Conservation (phyloP, 2,797 vertebrate species). For the Bothrops alternatus region DNA sequence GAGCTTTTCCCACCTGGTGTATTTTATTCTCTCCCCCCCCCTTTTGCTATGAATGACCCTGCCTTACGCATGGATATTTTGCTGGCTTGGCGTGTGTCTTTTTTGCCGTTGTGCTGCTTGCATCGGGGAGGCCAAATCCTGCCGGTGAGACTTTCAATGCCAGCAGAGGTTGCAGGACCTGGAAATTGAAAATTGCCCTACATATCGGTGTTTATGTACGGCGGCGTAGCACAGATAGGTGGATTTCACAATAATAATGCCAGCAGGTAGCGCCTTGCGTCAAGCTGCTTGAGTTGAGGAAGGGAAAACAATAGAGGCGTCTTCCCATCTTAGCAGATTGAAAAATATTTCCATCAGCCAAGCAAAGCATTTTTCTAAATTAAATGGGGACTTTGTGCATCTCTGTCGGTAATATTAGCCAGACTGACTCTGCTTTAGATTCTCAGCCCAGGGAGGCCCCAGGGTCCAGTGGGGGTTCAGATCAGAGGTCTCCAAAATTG, state of each 20-base stretch:
- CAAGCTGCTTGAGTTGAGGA: neutral
- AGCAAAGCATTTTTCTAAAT: neutral
- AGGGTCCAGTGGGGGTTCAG: neutral
- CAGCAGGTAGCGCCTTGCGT: neutral
- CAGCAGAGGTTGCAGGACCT: neutral
- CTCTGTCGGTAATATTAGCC: neutral
- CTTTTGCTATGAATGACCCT: neutral
- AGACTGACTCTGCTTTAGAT: neutral
- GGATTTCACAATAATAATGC: neutral
- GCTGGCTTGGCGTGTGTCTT: neutral
- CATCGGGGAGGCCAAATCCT: neutral
- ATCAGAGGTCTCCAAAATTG: neutral
- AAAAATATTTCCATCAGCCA: neutral
- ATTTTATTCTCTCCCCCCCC: accelerated
- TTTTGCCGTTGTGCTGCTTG: neutral
- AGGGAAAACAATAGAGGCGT: neutral
- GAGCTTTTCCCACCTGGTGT: neutral
- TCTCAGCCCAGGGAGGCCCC: neutral
- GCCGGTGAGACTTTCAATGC: neutral
- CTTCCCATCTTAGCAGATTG: neutral
- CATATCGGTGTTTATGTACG: neutral
- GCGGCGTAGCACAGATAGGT: neutral
- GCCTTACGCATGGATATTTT: neutral
- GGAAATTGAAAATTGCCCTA: neutral
- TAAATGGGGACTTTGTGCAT: neutral